Evolutionary conservation across 2,888 invertebrate genomes (phyloP).

Genomic region (Hofmannophila pseudospretella): DNA sequence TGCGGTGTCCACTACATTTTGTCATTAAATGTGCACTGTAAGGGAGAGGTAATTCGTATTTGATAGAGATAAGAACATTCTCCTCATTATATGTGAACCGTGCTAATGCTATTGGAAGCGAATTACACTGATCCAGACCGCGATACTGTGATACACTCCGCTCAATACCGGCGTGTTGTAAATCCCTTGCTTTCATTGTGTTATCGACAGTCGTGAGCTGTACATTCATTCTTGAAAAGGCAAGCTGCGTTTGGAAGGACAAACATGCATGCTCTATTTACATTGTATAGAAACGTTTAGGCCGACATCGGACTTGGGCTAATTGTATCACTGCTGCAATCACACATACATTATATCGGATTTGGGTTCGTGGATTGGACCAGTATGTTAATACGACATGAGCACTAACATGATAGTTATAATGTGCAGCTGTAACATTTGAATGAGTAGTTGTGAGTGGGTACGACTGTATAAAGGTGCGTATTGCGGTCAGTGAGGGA

Average conservation of each 20-base stretch:
- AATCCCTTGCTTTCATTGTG: constrained; percentile 54
- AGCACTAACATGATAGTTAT: constrained; percentile 9
- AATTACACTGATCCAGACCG: constrained; percentile 17
- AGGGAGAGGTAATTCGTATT: constrained; percentile 24
- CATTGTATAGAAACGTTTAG: constrained; percentile 8
- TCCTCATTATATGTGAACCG: constrained; percentile 30
- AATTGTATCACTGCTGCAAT: constrained; percentile 27
- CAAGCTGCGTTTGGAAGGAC: constrained; percentile 34
- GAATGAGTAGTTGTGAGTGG: constrained; percentile 38
- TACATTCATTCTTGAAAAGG: constrained; percentile 48
- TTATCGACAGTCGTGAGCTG: constrained; percentile 54
- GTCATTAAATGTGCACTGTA: constrained; percentile 25
- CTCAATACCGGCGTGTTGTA: constrained; percentile 47
- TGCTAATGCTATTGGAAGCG: constrained; percentile 26
- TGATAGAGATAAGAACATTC: constrained; percentile 31
- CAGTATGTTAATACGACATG: constrained; percentile 16
- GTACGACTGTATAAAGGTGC: constrained; percentile 20
- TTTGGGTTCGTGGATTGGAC: constrained; percentile 9
- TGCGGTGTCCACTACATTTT: constrained; percentile 3
- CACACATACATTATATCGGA: constrained; percentile 16
- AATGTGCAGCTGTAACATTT: constrained; percentile 27
- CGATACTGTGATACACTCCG: constrained; percentile 14
- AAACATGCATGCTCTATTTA: constrained; percentile 25
- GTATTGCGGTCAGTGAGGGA: constrained; percentile 54
- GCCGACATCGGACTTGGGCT: constrained; percentile 27